Conservation (phyloP, 2,113 vertebrate genomes). For the Rutilus rutilus region DNA sequence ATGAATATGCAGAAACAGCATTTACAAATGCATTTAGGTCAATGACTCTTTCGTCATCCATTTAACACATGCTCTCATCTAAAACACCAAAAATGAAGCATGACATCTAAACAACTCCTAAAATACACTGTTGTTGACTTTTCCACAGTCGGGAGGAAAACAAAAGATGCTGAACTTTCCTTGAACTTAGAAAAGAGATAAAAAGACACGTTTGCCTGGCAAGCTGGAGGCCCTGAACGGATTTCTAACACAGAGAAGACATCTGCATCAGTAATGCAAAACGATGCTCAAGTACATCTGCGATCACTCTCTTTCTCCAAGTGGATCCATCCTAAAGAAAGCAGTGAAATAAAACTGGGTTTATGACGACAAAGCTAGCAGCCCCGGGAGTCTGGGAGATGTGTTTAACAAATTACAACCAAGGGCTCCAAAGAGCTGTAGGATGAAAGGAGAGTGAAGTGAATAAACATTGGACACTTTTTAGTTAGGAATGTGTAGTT, state of each 20-base stretch:
- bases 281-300: conserved; percentile 38
- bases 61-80: neutral
- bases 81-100: neutral
- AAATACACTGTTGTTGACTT: conserved; percentile 17
- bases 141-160: neutral
- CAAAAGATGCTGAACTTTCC: conserved; percentile 39
- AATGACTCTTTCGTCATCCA: neutral
- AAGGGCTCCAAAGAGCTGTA: neutral
- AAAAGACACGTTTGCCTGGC: conserved; percentile 40
- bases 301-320: conserved; percentile 29
- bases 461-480: neutral
- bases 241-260: conserved; percentile 28
- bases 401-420: neutral
- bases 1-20: conserved; percentile 6
- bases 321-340: conserved; percentile 35
- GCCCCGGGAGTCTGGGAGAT: neutral
- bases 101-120: neutral
- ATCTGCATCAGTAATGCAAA: conserved; percentile 51
- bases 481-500: neutral
- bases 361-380: neutral
- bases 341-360: neutral
- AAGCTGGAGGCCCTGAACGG: neutral
- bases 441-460: neutral
- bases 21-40: neutral
- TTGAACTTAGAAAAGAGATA: conserved; percentile 47